These are phyloP conservation scores for Serinus canaria DNA, from an alignment of 2,113 vertebrate species.

Conservation along the genomic window DNA sequence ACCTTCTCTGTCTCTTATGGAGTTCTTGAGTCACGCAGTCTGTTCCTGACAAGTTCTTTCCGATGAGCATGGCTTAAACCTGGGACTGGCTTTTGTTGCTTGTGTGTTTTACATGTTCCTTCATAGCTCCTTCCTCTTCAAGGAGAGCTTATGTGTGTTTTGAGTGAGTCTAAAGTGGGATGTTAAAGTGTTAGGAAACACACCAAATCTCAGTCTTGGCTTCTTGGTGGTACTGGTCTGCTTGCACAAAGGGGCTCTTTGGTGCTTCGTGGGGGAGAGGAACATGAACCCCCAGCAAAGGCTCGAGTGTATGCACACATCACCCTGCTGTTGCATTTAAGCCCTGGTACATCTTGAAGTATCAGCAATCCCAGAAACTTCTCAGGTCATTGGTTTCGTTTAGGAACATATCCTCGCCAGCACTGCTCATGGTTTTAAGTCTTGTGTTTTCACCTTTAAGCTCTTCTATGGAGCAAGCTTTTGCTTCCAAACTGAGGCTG, in stretches of 20 bases:
- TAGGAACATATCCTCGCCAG: not conserved
- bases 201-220: not conserved
- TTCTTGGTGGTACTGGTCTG: not conserved
- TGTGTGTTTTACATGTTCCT: not conserved
- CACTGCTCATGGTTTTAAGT: not conserved
- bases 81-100: not conserved
- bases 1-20: not conserved
- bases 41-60: not conserved
- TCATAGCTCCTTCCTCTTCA: not conserved
- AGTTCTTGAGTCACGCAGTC: not conserved
- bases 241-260: not conserved
- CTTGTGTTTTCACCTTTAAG: not conserved
- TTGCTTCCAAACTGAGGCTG: not conserved
- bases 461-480: not conserved
- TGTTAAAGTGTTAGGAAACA: not conserved
- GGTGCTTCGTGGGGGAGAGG: not conserved
- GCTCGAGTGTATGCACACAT: not conserved
- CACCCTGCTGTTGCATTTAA: fast-evolving
- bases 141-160: not conserved
- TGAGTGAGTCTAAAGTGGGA: not conserved
- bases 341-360: not conserved
- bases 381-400: not conserved
- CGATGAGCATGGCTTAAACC: not conserved
- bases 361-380: not conserved
- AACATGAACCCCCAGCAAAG: fast-evolving